Evolutionary conservation across 1,140 invertebrate species (phyloP).

Genomic region (Sitobion miscanthi): DNA sequence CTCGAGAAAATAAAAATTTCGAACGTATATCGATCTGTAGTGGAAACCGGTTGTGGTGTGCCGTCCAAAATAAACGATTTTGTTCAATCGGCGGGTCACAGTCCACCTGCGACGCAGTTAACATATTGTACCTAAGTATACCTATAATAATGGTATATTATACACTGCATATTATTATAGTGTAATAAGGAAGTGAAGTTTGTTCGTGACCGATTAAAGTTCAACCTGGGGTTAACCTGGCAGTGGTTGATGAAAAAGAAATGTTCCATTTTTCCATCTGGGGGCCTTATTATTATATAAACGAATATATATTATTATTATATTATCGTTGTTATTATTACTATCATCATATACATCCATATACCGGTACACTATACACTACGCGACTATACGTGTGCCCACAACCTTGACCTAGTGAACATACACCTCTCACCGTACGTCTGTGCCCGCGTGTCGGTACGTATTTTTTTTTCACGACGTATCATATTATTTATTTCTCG

Average conservation of each 20-base stretch:
- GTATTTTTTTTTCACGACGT: not conserved
- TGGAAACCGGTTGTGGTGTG: not conserved
- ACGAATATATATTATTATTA: not conserved
- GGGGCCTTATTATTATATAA: not conserved
- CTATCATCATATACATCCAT: not conserved
- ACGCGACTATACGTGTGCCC: not conserved
- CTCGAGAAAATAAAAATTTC: not conserved
- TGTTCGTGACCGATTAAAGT: slow-evolving; percentile 19
- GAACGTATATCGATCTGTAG: not conserved
- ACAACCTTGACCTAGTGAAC: slow-evolving; percentile 28
- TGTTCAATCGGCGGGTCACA: not conserved
- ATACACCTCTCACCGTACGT: slow-evolving; percentile 31
- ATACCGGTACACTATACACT: not conserved
- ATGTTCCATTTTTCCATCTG: not conserved
- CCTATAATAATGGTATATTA: not conserved
- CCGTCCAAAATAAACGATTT: not conserved
- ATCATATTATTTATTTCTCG: not conserved
- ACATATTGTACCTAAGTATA: not conserved
- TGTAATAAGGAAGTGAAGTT: not conserved
- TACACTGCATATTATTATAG: not conserved
- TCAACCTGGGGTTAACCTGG: not conserved
- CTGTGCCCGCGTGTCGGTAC: not conserved
- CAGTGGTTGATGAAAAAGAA: not conserved
- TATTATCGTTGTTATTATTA: not conserved
- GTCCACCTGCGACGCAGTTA: not conserved